Evolutionary conservation across 2,113 vertebrate genomes (phyloP).

Genomic region (Dicentrarchus labrax): DNA sequence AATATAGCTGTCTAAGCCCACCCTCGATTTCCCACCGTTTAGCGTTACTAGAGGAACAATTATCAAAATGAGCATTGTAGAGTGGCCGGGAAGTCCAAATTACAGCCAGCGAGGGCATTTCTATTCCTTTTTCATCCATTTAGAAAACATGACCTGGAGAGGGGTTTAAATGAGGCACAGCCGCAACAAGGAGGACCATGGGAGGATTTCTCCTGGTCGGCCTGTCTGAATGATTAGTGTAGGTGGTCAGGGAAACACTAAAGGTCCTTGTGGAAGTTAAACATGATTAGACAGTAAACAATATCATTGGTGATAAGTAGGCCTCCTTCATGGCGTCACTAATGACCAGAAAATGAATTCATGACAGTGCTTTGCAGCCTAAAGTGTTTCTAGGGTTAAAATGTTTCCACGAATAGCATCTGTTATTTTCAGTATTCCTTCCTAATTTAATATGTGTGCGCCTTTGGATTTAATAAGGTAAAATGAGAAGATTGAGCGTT

Average conservation of each 20-base stretch:
- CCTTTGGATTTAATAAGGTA: constrained; percentile 26
- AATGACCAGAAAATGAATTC: constrained; percentile 42
- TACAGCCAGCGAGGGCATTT: constrained; percentile 38
- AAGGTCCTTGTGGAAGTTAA: constrained; percentile 53
- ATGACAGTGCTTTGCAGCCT: constrained; percentile 7
- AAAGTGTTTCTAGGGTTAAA: constrained; percentile 4
- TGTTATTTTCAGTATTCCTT: constrained; percentile 32
- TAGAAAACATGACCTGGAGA: constrained; percentile 52
- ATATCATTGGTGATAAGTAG: constrained; percentile 44
- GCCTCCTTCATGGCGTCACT: constrained; percentile 31
- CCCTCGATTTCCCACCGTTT: constrained; percentile 29
- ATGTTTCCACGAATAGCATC: constrained; percentile 11
- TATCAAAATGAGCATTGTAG: constrained; percentile 36
- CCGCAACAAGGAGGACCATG: constrained; percentile 27
- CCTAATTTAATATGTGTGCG: constrained; percentile 6
- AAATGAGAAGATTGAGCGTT: neutral
- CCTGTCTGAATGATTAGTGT: constrained; percentile 57
- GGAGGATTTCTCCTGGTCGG: constrained; percentile 38
- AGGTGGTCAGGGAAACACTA: constrained; percentile 46
- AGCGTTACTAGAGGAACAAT: constrained; percentile 28
- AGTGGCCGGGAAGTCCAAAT: constrained; percentile 42
- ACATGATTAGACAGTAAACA: constrained; percentile 61
- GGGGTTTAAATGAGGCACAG: constrained; percentile 53
- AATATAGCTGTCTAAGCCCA: constrained; percentile 15
- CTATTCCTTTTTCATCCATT: constrained; percentile 33